Evolutionary conservation across 2,113 vertebrate genomes (phyloP).

Genomic region (Hiodon tergisus): DNA sequence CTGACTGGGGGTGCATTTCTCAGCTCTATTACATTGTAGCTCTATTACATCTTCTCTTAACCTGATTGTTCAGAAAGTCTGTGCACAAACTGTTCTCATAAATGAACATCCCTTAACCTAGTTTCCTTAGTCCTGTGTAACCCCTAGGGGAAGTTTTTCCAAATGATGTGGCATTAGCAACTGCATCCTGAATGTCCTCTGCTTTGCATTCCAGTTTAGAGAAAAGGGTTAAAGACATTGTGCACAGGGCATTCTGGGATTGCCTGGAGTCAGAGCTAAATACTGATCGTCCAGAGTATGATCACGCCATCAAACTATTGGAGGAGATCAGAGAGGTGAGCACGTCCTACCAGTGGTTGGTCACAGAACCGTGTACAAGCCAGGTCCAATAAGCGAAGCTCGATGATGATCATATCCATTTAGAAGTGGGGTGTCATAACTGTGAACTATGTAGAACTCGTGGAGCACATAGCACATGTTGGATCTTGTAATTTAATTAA

Average conservation of each 20-base stretch:
- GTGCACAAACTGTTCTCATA: too few relatives aligned
- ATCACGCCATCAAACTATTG: conserved; percentile 80
- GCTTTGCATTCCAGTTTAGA: conserved; percentile 61
- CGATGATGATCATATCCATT: not conserved
- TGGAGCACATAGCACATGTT: not conserved
- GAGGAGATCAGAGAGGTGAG: conserved; percentile 88
- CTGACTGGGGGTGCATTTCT: too few relatives aligned
- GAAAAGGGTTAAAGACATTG: conserved; percentile 70
- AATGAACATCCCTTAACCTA: too few relatives aligned
- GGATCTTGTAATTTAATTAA: not conserved
- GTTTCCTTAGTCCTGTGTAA: too few relatives aligned
- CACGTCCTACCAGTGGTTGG: not conserved
- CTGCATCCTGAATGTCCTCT: not conserved
- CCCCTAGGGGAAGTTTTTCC: too few relatives aligned
- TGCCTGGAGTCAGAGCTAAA: conserved; percentile 76
- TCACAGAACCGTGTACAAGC: not conserved
- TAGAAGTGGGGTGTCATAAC: too few relatives aligned
- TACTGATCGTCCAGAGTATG: conserved; percentile 80
- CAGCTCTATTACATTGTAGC: too few relatives aligned
- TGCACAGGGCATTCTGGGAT: conserved; percentile 92
- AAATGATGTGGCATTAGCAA: too few relatives aligned
- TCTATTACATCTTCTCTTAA: too few relatives aligned
- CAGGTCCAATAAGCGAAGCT: not conserved
- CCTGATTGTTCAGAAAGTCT: too few relatives aligned
- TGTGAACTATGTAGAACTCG: too few relatives aligned